Evolutionary conservation across 2,113 vertebrate species (phyloP).

Genomic region (Bagarius yarrelli): DNA sequence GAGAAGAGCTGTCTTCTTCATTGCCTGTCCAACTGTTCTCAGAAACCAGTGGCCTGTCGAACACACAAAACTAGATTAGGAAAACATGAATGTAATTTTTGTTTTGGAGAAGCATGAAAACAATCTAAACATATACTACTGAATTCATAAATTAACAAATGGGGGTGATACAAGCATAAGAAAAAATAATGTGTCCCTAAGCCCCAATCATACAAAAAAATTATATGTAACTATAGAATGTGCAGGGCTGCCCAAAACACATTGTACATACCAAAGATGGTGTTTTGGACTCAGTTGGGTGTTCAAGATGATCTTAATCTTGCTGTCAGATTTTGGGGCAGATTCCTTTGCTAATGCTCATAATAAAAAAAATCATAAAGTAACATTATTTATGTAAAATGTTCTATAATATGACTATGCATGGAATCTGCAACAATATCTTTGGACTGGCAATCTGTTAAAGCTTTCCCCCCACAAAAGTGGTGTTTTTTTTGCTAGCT

Average conservation of each 20-base stretch:
- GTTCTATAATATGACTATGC: too few relatives aligned
- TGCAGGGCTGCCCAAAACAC: background rate
- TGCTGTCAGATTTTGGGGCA: slow-evolving; percentile 70
- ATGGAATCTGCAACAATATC: background rate
- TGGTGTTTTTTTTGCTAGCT: too few relatives aligned
- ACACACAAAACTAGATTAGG: slow-evolving; percentile 17
- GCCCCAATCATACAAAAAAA: background rate
- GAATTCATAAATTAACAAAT: background rate
- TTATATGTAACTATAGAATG: background rate
- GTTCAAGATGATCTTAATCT: slow-evolving; percentile 72
- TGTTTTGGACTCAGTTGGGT: slow-evolving; percentile 70
- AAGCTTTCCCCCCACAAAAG: too few relatives aligned
- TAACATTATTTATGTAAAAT: too few relatives aligned
- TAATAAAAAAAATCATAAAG: background rate
- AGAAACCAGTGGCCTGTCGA: slow-evolving; percentile 67
- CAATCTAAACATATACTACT: background rate
- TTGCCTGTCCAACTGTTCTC: slow-evolving; percentile 63
- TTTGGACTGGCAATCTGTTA: too few relatives aligned
- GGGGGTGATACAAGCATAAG: background rate
- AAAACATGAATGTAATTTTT: background rate
- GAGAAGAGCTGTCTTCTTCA: slow-evolving; percentile 67
- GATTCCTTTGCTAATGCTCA: slow-evolving; percentile 69
- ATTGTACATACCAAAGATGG: slow-evolving; percentile 70
- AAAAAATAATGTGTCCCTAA: too few relatives aligned
- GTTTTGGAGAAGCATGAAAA: background rate